Evolutionary conservation across 2,113 vertebrate genomes (phyloP).

Genomic region (Hemibagrus wyckioides): DNA sequence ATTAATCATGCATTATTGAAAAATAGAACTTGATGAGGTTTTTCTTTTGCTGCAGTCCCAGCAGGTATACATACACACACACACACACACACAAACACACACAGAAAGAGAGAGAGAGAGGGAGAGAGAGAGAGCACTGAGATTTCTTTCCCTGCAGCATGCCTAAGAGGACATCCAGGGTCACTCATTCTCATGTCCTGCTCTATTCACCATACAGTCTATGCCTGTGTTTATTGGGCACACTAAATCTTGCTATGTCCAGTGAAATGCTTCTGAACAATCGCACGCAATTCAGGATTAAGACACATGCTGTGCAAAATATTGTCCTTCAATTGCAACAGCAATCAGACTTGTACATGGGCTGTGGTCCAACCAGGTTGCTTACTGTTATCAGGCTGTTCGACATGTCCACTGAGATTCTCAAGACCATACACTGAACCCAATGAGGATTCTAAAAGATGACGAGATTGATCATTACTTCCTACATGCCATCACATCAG

Average conservation of each 20-base stretch:
- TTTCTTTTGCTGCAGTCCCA: slow-evolving; percentile 66
- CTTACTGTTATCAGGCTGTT: not conserved
- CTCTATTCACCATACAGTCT: slow-evolving; percentile 6
- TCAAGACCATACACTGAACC: not conserved
- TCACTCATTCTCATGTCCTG: slow-evolving; percentile 6
- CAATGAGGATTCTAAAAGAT: no score
- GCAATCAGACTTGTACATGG: not conserved
- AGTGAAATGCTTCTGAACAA: not conserved
- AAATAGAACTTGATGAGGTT: slow-evolving; percentile 66
- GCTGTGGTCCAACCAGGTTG: not conserved
- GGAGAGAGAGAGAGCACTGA: not conserved
- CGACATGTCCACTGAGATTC: not conserved
- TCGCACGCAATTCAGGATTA: not conserved
- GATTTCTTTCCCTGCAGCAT: slow-evolving; percentile 16
- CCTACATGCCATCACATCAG: not conserved
- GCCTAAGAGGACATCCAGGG: slow-evolving; percentile 35
- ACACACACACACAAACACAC: slow-evolving; percentile 29
- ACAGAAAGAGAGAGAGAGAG: not conserved
- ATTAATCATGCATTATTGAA: slow-evolving; percentile 81
- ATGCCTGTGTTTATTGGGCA: slow-evolving; percentile 17
- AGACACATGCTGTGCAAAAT: slow-evolving; percentile 5
- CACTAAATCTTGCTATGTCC: slow-evolving; percentile 21
- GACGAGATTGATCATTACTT: not conserved
- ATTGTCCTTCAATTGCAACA: not conserved
- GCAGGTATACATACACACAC: slow-evolving; percentile 50